Evolutionary conservation across 2,113 vertebrate genomes (phyloP), one percentile per base, ranked within the genome.

Genomic region (Peucedramus taeniatus): DNA sequence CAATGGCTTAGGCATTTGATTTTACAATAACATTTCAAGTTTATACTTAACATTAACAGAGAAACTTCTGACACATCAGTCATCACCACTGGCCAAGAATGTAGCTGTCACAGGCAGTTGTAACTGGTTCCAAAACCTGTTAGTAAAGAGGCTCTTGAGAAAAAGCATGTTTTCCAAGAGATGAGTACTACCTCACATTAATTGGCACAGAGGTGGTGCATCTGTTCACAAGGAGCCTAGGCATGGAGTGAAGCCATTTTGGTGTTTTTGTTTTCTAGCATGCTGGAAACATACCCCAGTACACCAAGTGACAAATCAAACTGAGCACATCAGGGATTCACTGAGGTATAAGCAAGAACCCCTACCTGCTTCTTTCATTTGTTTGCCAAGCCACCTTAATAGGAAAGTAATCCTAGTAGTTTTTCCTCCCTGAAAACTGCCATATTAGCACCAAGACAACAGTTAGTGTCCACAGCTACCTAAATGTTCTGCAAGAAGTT

Each of bases 21-120:
- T 95, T 70, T 81, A 92, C 40, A 81, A 94, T 74, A 92, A 45
- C 81, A 80, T 89, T 98, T 98, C 95, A 97, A 97, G 97, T 98
- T 92, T 95, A 82, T 79, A 70, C 66, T 96, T 80, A 59, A 31
- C 33, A 95, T 91, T 89, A 91, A 72, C 64, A 94, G 88, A 68
- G 96, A 97, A 92, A 92, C 68, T 44, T 69, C 88, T 26, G 33
- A 54, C 50, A 91, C 82, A 92, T 96, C 77, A 90, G 30, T 15
- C 78, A 87, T 81, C 85, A 80, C 69, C 91, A 75, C 57, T 83
- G 68, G 80, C 85, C 71, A 96, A 83, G 54, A 90, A 83, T 64
- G 76, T 23, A 94, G 65, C 42, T 86, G 53, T 83, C 92, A 74
- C 50, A 87, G n/a, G 64, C 27, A 65, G 35, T 47, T 68, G 31